phyloP scores from a whole-genome alignment of 2,888 invertebrate species.

The Cantharis rustica region DNA sequence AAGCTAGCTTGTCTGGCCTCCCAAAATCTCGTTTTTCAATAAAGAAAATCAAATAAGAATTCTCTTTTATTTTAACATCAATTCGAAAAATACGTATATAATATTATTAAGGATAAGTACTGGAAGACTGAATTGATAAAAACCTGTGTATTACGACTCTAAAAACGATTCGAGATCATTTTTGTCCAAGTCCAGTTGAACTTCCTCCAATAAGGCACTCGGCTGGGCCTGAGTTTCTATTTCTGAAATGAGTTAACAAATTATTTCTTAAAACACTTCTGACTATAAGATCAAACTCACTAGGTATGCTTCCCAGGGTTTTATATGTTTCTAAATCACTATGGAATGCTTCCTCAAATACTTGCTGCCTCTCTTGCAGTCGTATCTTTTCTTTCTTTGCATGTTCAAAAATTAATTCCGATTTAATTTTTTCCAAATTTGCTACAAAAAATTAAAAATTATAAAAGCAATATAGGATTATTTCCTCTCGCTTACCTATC shows the following conservation, averaged over 20 bases:
- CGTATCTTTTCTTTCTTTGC: slow-evolving; percentile 59
- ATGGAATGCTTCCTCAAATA: slow-evolving; percentile 72
- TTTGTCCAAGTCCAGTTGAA: slow-evolving; percentile 65
- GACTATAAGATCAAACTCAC: slow-evolving; percentile 50
- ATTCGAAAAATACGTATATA: background rate
- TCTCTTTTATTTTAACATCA: background rate
- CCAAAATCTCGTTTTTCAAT: background rate
- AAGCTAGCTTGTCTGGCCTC: no score
- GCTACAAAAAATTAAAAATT: slow-evolving; percentile 39
- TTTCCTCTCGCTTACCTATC: slow-evolving; percentile 59
- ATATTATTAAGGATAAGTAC: background rate
- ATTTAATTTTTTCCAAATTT: slow-evolving; percentile 55
- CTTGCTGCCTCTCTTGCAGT: slow-evolving; percentile 68
- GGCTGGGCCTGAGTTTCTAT: slow-evolving; percentile 34
- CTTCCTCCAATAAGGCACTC: slow-evolving; percentile 63
- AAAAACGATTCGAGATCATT: slow-evolving; percentile 68
- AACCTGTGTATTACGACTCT: slow-evolving; percentile 46
- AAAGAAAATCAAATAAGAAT: background rate
- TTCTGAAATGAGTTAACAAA: slow-evolving; percentile 28
- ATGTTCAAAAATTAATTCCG: slow-evolving; percentile 63
- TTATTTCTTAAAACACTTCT: background rate
- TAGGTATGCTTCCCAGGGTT: slow-evolving; percentile 65
- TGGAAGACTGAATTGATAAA: background rate
- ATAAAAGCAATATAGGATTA: background rate
- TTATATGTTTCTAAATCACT: slow-evolving; percentile 69